A percentile compares a stretch with the other conserved stretches of the same genome.
phyloP scores from a whole-genome alignment of 2,797 vertebrate genomes.

The Zalophus californianus region DNA sequence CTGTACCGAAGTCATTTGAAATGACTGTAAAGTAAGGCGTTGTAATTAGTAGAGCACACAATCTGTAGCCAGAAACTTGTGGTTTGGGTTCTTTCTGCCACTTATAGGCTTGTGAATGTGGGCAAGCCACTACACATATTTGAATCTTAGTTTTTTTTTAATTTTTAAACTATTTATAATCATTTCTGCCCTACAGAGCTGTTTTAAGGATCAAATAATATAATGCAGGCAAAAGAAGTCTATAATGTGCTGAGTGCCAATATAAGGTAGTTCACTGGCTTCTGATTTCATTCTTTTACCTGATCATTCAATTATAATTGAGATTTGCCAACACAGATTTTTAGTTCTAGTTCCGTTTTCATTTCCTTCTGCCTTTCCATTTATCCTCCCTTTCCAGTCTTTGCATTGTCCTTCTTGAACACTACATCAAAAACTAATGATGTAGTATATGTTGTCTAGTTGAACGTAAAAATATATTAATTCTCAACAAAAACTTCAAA shows the following conservation, averaged over 20 bases:
- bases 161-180: constrained; percentile 19
- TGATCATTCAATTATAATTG: neutral
- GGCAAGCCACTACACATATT: neutral
- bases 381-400: neutral
- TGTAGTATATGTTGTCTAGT: neutral
- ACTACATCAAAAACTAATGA: neutral
- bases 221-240: neutral
- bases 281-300: neutral
- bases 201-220: neutral
- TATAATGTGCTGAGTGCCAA: neutral
- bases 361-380: neutral
- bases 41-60: neutral
- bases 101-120: neutral
- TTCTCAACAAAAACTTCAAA: constrained; percentile 6
- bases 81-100: neutral
- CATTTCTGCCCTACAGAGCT: neutral
- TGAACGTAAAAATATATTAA: neutral
- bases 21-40: neutral
- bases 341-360: neutral
- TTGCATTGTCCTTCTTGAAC: neutral
- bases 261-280: neutral
- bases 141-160: neutral
- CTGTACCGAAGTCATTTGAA: neutral
- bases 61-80: neutral
- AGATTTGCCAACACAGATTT: neutral